Evolutionary conservation across 2,113 vertebrate species (phyloP).

Genomic region (Struthidea cinerea): DNA sequence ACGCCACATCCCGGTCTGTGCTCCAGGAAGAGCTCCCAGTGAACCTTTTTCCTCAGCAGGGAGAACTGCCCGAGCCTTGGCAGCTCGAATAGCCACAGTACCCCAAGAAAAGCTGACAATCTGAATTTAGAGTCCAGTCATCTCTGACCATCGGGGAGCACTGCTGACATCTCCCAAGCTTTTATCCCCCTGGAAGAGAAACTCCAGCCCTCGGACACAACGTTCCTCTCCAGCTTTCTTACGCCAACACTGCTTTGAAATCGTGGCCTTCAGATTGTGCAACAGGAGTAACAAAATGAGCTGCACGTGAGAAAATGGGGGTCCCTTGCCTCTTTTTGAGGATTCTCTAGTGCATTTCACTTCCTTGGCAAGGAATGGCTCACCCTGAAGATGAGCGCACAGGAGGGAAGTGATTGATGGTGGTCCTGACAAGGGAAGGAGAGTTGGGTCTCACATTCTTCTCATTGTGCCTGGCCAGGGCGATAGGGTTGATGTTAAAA

Average conservation of each 20-base stretch:
- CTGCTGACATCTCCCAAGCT: neutral
- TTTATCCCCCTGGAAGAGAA: neutral
- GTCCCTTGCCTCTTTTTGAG: neutral
- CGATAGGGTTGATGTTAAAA: rapidly evolving
- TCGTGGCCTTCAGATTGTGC: neutral
- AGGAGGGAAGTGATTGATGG: neutral
- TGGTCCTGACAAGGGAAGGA: neutral
- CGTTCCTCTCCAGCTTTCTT: neutral
- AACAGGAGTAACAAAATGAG: neutral
- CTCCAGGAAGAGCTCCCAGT: neutral
- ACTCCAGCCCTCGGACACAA: neutral
- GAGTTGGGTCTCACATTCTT: neutral
- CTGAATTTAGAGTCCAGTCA: neutral
- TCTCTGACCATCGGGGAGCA: neutral
- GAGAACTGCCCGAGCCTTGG: neutral
- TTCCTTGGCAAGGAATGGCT: neutral
- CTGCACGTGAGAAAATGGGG: neutral
- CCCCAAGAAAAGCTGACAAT: neutral
- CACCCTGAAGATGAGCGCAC: neutral
- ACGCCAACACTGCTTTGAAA: neutral
- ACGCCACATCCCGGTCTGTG: rapidly evolving
- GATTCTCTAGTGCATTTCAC: neutral
- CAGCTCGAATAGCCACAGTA: neutral
- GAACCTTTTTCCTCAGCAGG: neutral
- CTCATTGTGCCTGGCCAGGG: neutral